phyloP scores from a whole-genome alignment of 2,888 invertebrate species.

The Chymomyza caudatula region DNA sequence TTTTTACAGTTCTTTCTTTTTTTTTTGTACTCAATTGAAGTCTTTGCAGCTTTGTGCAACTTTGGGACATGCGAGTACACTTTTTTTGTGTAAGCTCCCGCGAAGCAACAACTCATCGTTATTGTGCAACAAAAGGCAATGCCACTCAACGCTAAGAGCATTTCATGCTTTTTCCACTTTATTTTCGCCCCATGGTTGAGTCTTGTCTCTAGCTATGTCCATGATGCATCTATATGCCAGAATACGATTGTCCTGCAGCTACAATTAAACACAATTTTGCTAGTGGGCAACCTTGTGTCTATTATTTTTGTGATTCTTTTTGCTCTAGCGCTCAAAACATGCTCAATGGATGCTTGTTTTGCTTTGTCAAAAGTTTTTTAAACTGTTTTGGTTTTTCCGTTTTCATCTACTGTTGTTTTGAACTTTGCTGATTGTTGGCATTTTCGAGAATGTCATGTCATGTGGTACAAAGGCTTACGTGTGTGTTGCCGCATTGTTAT shows the following conservation, averaged over 20 bases:
- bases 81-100: conserved; percentile 30
- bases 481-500: neutral
- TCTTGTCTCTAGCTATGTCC: neutral
- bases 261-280: conserved; percentile 56
- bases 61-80: neutral
- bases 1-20: neutral
- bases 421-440: neutral
- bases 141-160: conserved; percentile 45
- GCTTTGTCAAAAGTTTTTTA: conserved; percentile 1
- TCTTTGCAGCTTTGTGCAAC: conserved; percentile 59
- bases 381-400: neutral
- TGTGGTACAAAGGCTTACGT: neutral
- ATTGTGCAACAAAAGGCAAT: conserved; percentile 38
- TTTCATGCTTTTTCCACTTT: conserved; percentile 43
- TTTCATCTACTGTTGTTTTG: neutral
- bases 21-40: conserved; percentile 50
- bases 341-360: neutral
- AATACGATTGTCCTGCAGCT: conserved; percentile 43
- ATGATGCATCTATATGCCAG: neutral
- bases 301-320: neutral
- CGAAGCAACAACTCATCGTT: conserved; percentile 32
- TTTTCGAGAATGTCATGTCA: neutral
- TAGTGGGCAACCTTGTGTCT: neutral
- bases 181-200: neutral
- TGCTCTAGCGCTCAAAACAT: neutral